Base-by-base conservation (phyloP, 92 coral and sea anemone species). In the Parazoanthus darwini region DNA sequence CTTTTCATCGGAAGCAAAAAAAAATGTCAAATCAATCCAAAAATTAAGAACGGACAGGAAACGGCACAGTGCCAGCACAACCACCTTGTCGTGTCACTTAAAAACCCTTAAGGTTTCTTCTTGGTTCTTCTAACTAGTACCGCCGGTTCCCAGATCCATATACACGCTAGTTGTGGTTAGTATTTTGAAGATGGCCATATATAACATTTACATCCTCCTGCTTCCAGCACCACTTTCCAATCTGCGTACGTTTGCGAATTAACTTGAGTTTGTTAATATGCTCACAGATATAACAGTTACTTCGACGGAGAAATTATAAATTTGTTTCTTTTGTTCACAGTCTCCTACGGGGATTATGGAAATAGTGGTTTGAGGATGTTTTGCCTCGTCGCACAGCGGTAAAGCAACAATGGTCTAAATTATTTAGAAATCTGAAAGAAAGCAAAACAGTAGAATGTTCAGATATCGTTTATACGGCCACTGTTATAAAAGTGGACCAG, bases 331-430 rank as follows among this genome's bases (percentile, higher is more conserved):
- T 79, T 26, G 83, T 56, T 79, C 83, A 29, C 38, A 29, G 25
- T 51, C 83, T 51, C 85, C 73, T 38, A 66, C 85, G 18, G 85
- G 44, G 74, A 81, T 11, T 81, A 35, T 59, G 85, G 74, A 81
- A 65, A 81, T 59, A 11, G 71, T 33, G 71, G 85, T 39, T 81
- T 58, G 10, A 59, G 59, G 63, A 20, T 58, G 73, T 59, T 58
- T 81, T 63, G 85, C 39, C 56, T 38, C 72, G 46, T 25, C 85
- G 48, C 85, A 81, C 85, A 42, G 85, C 85, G 63, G 85, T 66
- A 63, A 63, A 37, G 85, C 72, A 15, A 58, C 74, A 81, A 81
- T 58, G 74, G 73, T 81, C 20, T 81, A 14, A 81, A 81, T 81
- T 58, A 81, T 81, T 81, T 20, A 81, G 20, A 35, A 81, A 38